Conservation (phyloP, 2,113 vertebrate genomes). For the Hydrochoerus hydrochaeris region DNA sequence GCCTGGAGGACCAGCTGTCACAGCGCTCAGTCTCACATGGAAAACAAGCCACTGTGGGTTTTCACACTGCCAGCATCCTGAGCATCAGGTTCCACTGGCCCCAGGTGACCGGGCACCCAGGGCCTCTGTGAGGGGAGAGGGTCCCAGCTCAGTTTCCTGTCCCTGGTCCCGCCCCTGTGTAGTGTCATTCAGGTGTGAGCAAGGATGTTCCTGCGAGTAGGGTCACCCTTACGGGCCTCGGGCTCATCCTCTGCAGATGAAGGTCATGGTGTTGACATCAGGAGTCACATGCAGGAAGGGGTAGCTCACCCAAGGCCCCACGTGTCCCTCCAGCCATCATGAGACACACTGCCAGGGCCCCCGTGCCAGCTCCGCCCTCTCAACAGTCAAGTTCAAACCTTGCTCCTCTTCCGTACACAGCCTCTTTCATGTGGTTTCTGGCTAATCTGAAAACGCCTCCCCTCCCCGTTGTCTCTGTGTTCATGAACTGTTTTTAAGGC, state of each 20-base stretch:
- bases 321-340: background rate
- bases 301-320: background rate
- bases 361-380: background rate
- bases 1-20: rapidly evolving
- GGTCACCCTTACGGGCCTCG: rapidly evolving
- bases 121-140: background rate
- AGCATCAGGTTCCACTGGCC: rapidly evolving
- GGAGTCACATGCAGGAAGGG: rapidly evolving
- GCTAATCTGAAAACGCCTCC: slow-evolving; percentile 66
- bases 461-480: background rate
- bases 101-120: background rate
- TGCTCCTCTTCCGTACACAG: background rate
- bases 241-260: background rate
- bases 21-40: background rate
- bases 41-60: rapidly evolving
- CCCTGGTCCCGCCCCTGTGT: background rate
- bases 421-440: slow-evolving; percentile 74
- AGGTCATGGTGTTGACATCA: background rate
- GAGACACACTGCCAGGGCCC: background rate
- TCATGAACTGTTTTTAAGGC: slow-evolving; percentile 22
- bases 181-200: background rate
- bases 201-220: too few species aligned
- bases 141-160: background rate
- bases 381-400: slow-evolving; percentile 63
- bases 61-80: background rate